Percentiles rank a stretch among this genome's conserved stretches.
phyloP scores from a whole-genome alignment of 2,797 vertebrate genomes.

The Accipiter minullus region DNA sequence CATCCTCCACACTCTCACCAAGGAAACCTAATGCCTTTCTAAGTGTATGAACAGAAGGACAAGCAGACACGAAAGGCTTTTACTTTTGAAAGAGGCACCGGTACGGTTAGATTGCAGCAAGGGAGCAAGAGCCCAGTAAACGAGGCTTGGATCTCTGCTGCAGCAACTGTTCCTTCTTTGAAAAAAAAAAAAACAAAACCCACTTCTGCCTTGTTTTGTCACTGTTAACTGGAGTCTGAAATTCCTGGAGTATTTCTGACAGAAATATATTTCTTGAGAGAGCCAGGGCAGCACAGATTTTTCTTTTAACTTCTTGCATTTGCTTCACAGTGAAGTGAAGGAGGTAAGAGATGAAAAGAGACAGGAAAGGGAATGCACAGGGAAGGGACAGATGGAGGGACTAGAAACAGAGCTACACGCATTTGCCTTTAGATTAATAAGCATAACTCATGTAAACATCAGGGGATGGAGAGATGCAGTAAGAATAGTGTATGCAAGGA shows the following conservation, averaged over 20 bases:
- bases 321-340: neutral
- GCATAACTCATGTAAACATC: neutral
- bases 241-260: neutral
- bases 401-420: neutral
- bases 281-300: neutral
- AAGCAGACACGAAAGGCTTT: neutral
- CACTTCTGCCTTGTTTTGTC: neutral
- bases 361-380: neutral
- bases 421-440: neutral
- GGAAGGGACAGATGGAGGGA: neutral
- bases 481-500: neutral
- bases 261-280: neutral
- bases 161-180: neutral
- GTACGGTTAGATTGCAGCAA: accelerated
- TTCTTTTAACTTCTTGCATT: neutral
- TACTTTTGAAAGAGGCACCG: neutral
- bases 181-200: neutral
- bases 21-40: neutral
- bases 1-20: neutral
- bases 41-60: accelerated
- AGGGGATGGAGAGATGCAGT: neutral
- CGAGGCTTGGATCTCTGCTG: neutral
- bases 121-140: neutral
- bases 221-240: neutral
- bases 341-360: neutral